Evolutionary conservation across 2,113 vertebrate genomes (phyloP), one percentile per base, ranked within the genome.

Genomic region (Vidua chalybeata): DNA sequence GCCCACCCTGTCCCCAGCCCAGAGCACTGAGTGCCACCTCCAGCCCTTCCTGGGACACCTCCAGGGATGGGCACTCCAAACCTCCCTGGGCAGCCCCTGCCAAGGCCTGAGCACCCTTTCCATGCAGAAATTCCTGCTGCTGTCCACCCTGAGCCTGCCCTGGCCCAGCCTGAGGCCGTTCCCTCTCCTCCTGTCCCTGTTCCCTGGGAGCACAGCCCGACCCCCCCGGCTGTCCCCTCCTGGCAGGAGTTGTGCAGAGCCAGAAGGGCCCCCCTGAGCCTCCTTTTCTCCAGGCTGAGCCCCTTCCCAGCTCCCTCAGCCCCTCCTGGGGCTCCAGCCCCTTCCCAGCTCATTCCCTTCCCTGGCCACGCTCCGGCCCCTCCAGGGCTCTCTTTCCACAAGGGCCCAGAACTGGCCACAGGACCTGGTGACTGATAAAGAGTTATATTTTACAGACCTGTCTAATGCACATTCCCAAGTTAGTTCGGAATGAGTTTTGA

Each of bases 351-450:
- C 2, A 0, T 51, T 59, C 63, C 54, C 45, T 59, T 0, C 54
- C 26, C 71, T 56, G 61, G 23, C 10, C 59, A 41, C 1, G 7
- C 52, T 28, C 30, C 46, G 51, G 37, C 45, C 21, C 45, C 63
- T 62, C 27, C 7, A 15, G 4, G 51, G 0, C 45, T 31, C 33
- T 35, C 2, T 11, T 7, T 24, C 3, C 9, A 7, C 1, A 24
- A 24, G 24, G 37, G 9, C 31, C 31, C 46, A 68, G 39, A 18
- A 0, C 12, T 23, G 55, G 23, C 6, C 39, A 17, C 49, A 55
- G 30, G 4, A 13, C 39, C 26, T 28, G n/a, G 24, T n/a, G 4
- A 37, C 22, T 41, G 11, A 5, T 15, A 11, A 17, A 54, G 26
- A 17, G 14, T 45, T 55, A 0, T 1, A 9, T 59, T 85, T 63